phyloP scores from a whole-genome alignment of 2,888 invertebrate species.

The Drosophila setosimentum region DNA sequence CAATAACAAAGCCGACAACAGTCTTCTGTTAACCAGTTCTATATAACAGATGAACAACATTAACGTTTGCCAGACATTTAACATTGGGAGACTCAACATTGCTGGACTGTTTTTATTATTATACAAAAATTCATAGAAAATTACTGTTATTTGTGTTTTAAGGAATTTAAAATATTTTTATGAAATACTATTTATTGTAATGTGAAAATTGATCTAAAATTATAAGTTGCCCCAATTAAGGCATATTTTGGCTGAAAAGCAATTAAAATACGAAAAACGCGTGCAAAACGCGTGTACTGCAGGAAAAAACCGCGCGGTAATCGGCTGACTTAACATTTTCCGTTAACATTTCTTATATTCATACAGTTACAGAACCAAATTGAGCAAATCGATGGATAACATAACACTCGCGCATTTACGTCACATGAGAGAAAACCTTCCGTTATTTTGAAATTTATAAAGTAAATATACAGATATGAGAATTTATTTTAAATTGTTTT shows the following conservation, averaged over 20 bases:
- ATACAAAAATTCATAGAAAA: neutral
- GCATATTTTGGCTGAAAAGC: neutral
- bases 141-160: conserved; percentile 10
- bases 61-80: conserved; percentile 1
- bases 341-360: too few relatives aligned
- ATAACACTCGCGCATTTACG: neutral
- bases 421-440: neutral
- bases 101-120: conserved; percentile 1
- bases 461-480: neutral
- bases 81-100: neutral
- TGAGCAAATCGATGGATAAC: neutral
- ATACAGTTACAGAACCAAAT: too few relatives aligned
- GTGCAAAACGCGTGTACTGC: neutral
- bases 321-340: neutral
- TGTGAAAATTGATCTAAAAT: neutral
- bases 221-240: neutral
- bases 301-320: conserved; percentile 6
- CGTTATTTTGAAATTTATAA: neutral
- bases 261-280: neutral
- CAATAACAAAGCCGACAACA: conserved; percentile 45
- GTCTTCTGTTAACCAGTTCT: conserved; percentile 26
- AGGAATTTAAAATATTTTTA: neutral
- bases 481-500: neutral
- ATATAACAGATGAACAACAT: conserved; percentile 1
- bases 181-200: too few relatives aligned